Conservation (phyloP, 2,888 invertebrate genomes). For the Leptopterna dolabrata region DNA sequence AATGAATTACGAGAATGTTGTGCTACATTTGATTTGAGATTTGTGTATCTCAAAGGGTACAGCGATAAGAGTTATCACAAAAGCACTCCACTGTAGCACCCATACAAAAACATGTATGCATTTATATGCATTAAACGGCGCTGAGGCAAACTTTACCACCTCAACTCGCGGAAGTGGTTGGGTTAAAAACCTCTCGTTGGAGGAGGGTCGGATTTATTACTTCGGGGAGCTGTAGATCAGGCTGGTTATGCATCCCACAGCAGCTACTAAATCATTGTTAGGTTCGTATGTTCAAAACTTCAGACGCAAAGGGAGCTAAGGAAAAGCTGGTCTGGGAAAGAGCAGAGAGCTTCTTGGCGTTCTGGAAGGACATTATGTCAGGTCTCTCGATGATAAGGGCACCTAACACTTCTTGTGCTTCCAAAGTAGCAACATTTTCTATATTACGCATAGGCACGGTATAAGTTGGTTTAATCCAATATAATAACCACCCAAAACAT, state of each 20-base stretch:
- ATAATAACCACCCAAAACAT: too few relatives aligned
- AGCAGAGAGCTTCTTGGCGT: neutral
- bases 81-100: neutral
- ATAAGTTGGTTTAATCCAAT: too few relatives aligned
- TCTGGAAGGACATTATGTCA: too few relatives aligned
- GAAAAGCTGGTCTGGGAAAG: neutral
- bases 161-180: neutral
- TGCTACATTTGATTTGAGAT: too few relatives aligned
- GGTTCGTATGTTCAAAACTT: conserved; percentile 34
- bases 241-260: conserved; percentile 36
- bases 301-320: neutral
- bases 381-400: too few relatives aligned
- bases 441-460: too few relatives aligned
- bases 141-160: neutral
- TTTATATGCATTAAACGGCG: neutral
- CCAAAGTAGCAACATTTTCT: too few relatives aligned
- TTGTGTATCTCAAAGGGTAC: neutral
- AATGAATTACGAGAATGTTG: too few relatives aligned
- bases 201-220: conserved; percentile 30
- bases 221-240: conserved; percentile 22
- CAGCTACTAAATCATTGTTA: conserved; percentile 43
- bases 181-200: neutral
- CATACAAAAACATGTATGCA: neutral
- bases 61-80: neutral
- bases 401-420: too few relatives aligned